phyloP scores from a whole-genome alignment of 2,888 invertebrate species.

The Ligdia adustata region DNA sequence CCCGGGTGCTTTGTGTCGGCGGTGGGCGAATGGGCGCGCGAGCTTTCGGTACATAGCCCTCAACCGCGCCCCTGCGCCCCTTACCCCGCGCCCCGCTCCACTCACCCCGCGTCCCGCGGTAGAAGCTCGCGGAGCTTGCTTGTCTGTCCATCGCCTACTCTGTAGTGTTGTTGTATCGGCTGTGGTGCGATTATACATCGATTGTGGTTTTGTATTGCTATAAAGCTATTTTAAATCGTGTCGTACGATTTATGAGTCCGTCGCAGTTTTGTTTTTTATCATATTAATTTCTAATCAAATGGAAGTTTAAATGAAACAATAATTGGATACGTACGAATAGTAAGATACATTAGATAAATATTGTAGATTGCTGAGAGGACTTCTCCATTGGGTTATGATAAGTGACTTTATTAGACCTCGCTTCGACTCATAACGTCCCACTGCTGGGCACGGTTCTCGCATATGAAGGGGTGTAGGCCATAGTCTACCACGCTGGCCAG shows the following conservation, averaged over 20 bases:
- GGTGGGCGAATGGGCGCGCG: constrained; percentile 52
- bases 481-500: too few species aligned
- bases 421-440: too few species aligned
- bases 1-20: constrained; percentile 50
- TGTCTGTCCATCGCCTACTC: background rate
- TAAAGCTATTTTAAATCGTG: constrained; percentile 41
- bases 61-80: constrained; percentile 52
- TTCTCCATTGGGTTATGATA: too few species aligned
- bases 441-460: too few species aligned
- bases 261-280: too few species aligned
- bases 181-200: constrained; percentile 51
- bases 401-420: too few species aligned
- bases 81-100: constrained; percentile 21
- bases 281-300: too few species aligned
- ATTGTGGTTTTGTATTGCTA: constrained; percentile 50
- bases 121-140: background rate
- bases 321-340: too few species aligned
- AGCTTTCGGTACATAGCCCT: constrained; percentile 73
- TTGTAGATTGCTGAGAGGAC: too few species aligned
- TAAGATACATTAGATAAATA: too few species aligned
- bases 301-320: too few species aligned
- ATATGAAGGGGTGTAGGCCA: too few species aligned
- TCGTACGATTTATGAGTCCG: constrained; percentile 35
- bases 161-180: background rate
- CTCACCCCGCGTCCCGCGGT: background rate